Conservation (phyloP, 2,113 vertebrate genomes). For the Strigops habroptila region DNA sequence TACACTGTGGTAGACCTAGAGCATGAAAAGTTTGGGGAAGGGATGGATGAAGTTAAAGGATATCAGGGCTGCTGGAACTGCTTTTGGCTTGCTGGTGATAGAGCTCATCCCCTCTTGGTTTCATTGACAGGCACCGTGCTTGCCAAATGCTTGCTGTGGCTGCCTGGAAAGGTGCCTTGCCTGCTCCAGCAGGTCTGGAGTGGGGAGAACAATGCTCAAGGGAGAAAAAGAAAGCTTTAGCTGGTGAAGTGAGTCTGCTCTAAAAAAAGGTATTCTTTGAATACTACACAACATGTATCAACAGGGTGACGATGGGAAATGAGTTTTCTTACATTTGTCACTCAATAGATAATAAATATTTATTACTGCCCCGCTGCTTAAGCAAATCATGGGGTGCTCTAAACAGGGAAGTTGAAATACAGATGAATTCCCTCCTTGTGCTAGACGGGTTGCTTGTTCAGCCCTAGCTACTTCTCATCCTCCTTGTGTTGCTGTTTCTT, state of each 20-base stretch:
- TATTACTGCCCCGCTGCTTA: not conserved
- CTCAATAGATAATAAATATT: not conserved
- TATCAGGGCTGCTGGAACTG: not conserved
- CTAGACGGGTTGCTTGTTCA: not conserved
- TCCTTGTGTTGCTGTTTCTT: not conserved
- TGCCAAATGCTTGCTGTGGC: not conserved
- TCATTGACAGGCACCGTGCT: not conserved
- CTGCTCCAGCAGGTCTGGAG: not conserved
- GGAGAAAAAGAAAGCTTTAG: not conserved
- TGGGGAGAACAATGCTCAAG: not conserved
- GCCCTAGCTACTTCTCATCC: not conserved
- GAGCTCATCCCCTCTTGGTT: not conserved
- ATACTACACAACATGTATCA: not conserved
- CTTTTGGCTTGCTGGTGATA: not conserved
- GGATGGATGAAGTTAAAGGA: not conserved
- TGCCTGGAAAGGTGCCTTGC: not conserved
- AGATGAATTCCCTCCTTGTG: not conserved
- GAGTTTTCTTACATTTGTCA: not conserved
- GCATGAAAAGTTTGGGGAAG: not conserved
- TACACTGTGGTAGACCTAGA: not conserved
- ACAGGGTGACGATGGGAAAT: not conserved
- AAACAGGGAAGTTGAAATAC: not conserved
- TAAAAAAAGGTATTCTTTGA: not conserved
- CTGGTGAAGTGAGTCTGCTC: not conserved
- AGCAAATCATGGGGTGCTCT: not conserved